Percentiles rank a stretch among this genome's conserved stretches.
These are phyloP conservation scores for Myotis pilosus DNA, from an alignment of 2,797 vertebrate species.

Conservation along the genomic window DNA sequence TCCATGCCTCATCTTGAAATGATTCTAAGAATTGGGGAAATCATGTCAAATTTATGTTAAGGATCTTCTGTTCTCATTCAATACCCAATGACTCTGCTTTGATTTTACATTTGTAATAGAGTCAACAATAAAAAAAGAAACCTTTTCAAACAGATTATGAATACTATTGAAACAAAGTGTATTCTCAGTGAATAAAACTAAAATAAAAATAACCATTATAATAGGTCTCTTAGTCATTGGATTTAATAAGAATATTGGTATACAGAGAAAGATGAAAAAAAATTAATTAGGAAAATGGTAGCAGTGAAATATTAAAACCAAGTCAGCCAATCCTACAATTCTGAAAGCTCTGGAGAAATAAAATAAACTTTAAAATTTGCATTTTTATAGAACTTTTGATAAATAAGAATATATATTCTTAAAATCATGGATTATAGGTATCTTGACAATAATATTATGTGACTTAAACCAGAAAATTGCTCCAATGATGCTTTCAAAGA, in stretches of 20 bases:
- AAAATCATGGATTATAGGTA: neutral
- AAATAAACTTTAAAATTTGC: neutral
- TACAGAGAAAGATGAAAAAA: neutral
- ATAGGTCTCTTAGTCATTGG: neutral
- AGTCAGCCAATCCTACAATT: neutral
- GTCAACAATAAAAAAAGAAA: neutral
- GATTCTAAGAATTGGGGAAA: neutral
- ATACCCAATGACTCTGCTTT: neutral
- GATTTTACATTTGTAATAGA: neutral
- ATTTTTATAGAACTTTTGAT: neutral
- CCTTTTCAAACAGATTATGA: neutral
- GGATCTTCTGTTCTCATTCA: neutral
- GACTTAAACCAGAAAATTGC: neutral
- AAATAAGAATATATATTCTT: neutral
- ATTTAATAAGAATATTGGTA: constrained; percentile 24
- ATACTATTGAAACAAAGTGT: neutral
- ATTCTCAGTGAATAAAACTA: neutral
- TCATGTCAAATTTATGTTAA: constrained; percentile 36
- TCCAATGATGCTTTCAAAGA: neutral
- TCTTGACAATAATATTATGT: neutral
- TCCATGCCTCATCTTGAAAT: constrained; percentile 38
- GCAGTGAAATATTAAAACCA: neutral
- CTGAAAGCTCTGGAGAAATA: neutral
- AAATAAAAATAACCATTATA: neutral
- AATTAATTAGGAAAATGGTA: neutral